These are phyloP conservation scores for Bufo gargarizans DNA, from an alignment of 2,113 vertebrate species.

Conservation along the genomic window DNA sequence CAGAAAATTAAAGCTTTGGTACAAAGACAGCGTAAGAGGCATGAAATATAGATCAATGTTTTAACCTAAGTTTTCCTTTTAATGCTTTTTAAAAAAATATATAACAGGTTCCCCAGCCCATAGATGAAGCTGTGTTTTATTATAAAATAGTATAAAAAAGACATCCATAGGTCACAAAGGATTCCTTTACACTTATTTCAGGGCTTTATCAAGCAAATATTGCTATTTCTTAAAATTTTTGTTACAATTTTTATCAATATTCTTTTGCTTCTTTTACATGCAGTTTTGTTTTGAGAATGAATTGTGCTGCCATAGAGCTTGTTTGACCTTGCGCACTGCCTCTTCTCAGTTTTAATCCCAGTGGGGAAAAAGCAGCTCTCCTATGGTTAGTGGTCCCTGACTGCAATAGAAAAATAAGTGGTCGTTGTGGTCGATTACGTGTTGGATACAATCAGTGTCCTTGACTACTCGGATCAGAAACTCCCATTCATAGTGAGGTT, in stretches of 20 bases:
- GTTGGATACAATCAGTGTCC: background rate
- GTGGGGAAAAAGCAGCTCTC: too few relatives aligned
- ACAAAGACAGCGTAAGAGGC: background rate
- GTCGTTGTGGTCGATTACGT: background rate
- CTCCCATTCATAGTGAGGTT: background rate
- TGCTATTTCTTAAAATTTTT: background rate
- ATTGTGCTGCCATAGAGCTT: background rate
- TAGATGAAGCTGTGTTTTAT: background rate
- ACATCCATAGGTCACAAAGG: background rate
- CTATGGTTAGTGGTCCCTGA: background rate
- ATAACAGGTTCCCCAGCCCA: too few relatives aligned
- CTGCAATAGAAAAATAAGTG: background rate
- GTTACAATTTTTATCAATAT: background rate
- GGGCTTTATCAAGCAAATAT: background rate
- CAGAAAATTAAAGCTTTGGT: background rate
- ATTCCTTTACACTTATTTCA: background rate
- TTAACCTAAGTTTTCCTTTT: background rate
- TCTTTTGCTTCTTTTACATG: background rate
- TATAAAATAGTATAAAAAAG: background rate
- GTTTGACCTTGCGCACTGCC: constrained; percentile 5
- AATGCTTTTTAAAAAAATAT: too few relatives aligned
- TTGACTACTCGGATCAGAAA: background rate
- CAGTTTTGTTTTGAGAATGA: background rate
- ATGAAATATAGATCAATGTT: background rate
- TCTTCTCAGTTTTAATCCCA: background rate